These are phyloP conservation scores for Zelostemma sp. DNA, from an alignment of 1,140 invertebrate species.

Conservation along the genomic window DNA sequence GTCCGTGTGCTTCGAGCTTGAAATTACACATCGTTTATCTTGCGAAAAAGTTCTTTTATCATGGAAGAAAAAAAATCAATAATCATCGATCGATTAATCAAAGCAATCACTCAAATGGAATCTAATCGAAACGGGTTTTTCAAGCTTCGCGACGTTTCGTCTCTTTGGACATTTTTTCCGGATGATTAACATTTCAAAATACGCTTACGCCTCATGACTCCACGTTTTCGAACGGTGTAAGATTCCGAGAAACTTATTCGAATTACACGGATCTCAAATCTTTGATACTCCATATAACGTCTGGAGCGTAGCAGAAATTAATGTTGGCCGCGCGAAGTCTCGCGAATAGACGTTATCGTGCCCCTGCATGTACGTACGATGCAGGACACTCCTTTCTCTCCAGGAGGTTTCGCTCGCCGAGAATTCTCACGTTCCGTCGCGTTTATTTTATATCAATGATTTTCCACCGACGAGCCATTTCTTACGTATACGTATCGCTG, in stretches of 20 bases:
- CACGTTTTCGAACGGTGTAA: conserved; percentile 13
- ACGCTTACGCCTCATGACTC: not conserved
- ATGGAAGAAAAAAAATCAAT: not conserved
- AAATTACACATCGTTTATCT: conserved; percentile 16
- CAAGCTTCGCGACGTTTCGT: not conserved
- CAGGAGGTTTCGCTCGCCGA: conserved; percentile 41
- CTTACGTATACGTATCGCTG: conserved; percentile 18
- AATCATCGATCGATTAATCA: conserved; percentile 1
- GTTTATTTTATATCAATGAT: conserved; percentile 44
- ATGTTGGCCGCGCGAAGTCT: conserved; percentile 45
- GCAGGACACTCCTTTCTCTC: conserved; percentile 51
- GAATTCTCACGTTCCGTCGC: conserved; percentile 50
- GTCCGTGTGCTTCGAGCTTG: conserved; percentile 5
- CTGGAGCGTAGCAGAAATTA: conserved; percentile 38
- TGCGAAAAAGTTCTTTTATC: not conserved
- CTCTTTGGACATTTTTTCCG: not conserved
- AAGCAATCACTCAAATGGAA: not conserved
- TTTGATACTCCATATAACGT: conserved; percentile 30
- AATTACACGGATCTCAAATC: conserved; percentile 36
- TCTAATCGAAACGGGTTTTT: not conserved
- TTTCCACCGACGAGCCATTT: conserved; percentile 43
- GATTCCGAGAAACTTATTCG: not conserved
- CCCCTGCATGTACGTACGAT: conserved; percentile 40
- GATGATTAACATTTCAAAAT: not conserved
- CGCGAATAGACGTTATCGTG: conserved; percentile 41